Evolutionary conservation across 1,140 invertebrate genomes (phyloP), one percentile per base, ranked within the genome.

Genomic region (Bombus difficillimus): DNA sequence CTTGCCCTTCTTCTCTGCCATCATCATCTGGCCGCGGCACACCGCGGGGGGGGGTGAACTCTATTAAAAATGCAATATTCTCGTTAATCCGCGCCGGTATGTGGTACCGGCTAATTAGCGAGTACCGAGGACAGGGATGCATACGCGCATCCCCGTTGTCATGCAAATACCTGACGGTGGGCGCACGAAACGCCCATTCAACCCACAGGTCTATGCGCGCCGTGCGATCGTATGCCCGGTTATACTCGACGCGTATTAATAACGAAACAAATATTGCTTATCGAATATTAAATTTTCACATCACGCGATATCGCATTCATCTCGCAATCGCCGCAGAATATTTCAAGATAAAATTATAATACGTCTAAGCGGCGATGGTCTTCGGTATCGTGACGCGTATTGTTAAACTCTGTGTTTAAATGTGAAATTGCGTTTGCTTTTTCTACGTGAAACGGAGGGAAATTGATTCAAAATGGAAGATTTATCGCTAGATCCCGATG

Each of bases 61-160:
- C 89, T 93, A 94, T 93, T 92, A 95, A 94, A 95, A 95, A 95
- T 95, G 92, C 93, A 95, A 95, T 95, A 95, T 94, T 91, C 92
- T 91, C 92, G 91, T 92, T 94, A 93, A 95, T 94, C 93, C 93
- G 81, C 43, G 86, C 82, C 88, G 92, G 93, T 93, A 94, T 94
- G 92, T 91, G 89, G 92, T 92, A 86, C 87, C 91, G 89, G 92
- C 93, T 95, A 95, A 95, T 95, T 95, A 94, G 92, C 88, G 88
- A 91, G 88, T 90, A 90, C 90, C 83, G 84, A 88, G 91, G 92
- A 93, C 88, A 79, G 71, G 89, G 79, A 74, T 77, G 79, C 88
- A 82, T 81, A 79, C 81, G 87, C 78, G 86, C 84, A 73, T 74
- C 73, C 86, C 90, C 91, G 92, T 94, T 94, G 94, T 94, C 93